Evolutionary conservation across 2,888 invertebrate genomes (phyloP), one percentile per base, ranked within the genome.

Genomic region (Hemithea aestivaria): DNA sequence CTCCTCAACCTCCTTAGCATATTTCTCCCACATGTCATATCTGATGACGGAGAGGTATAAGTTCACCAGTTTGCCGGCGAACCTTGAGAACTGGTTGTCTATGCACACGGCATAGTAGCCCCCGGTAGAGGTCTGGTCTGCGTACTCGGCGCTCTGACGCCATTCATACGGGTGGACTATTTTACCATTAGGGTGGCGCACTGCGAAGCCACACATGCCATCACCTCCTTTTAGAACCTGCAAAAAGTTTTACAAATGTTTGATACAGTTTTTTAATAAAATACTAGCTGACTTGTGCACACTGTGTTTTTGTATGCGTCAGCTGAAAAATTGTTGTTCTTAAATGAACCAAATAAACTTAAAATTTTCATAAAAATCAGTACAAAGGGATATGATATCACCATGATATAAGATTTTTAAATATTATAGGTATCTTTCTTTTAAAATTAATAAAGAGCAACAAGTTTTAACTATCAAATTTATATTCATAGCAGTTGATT

Each of bases 11-110:
- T 98, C 97, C 69, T 95, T 92, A 0, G 96, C 91, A 61, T 95
- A 97, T 64, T 94, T 91, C 61, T 96, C 95, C 98, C 98, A 98
- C 74, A 95, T 92, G 64, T 97, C 96, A 62, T 96, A 96, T 64
- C 96, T 91, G 37, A 96, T 96, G 2, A 97, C 96, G 0, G 96
- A 96, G 40, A 97, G 90, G 65, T 97, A 97, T 46, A 97, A 85
- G 72, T 96, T 96, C 20, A 97, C 94, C 48, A 97, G 81, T 81
- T 97, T 97, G 5, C 93, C 92, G 8, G 96, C 95, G 81, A 96
- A 97, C 64, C 95, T 89, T 1, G 96, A 96, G 69, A 96, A 96
- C 72, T 96, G 96, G 82, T 97, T 97, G 71, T 97, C 96, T 37
- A 97, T 93, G 73, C 97, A 97, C 22, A 97, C 93, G 9, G 94